Evolutionary conservation across 1,140 invertebrate species (phyloP).

Genomic region (Portunus trituberculatus): DNA sequence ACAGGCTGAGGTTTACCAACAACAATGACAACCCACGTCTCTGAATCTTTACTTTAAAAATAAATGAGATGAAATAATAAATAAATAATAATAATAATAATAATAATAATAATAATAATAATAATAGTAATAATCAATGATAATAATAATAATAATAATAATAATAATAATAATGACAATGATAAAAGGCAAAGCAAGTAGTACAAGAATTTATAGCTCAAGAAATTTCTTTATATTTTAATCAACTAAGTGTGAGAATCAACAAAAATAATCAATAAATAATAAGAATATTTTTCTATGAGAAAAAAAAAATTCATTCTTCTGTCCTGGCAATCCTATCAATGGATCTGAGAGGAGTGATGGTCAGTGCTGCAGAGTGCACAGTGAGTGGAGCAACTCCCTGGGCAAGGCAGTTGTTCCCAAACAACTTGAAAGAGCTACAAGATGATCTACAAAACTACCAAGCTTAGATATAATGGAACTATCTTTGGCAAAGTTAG

Average conservation of each 20-base stretch:
- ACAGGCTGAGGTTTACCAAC: too few relatives aligned
- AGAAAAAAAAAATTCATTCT: too few relatives aligned
- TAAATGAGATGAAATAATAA: neutral
- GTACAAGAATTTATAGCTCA: too few relatives aligned
- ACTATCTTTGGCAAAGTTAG: constrained; percentile 68
- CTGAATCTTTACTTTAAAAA: neutral
- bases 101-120: too few relatives aligned
- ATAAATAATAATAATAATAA: neutral
- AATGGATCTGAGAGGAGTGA: neutral
- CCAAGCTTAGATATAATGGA: constrained; percentile 43
- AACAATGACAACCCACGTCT: neutral
- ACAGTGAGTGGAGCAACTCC: neutral
- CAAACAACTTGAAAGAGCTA: constrained; percentile 58
- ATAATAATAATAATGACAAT: too few relatives aligned
- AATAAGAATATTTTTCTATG: too few relatives aligned
- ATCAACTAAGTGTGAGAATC: too few relatives aligned
- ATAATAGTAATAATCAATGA: too few relatives aligned
- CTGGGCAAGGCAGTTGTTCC: constrained; percentile 27
- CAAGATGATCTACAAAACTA: constrained; percentile 48
- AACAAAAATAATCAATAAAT: too few relatives aligned
- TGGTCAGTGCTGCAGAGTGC: neutral
- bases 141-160: too few relatives aligned
- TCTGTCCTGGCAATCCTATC: neutral
- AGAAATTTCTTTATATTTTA: too few relatives aligned
- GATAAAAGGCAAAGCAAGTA: too few relatives aligned